phyloP scores from a whole-genome alignment of 2,797 vertebrate genomes.

The Onychomys torridus region DNA sequence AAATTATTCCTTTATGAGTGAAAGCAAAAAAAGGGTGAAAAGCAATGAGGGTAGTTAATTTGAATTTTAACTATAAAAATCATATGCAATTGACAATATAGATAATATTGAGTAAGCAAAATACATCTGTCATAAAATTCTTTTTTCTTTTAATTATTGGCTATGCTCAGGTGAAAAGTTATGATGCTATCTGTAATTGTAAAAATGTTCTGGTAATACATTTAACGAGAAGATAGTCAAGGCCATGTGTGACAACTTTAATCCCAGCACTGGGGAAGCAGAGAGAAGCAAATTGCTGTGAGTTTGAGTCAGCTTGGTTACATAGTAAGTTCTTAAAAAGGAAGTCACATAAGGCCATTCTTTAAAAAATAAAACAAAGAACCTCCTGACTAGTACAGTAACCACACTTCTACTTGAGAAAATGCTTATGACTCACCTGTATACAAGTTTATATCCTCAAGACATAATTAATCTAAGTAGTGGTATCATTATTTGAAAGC shows the following conservation, averaged over 20 bases:
- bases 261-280: background rate
- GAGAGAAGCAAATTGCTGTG: background rate
- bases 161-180: background rate
- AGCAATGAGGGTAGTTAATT: slow-evolving; percentile 7
- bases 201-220: background rate
- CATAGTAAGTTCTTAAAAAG: background rate
- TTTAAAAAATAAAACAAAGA: background rate
- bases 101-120: background rate
- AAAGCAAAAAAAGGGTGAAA: background rate
- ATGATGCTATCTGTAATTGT: slow-evolving; percentile 17
- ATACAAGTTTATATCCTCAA: background rate
- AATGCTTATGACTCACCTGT: background rate
- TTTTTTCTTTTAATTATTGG: slow-evolving; percentile 33
- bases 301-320: background rate
- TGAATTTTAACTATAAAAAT: slow-evolving; percentile 51
- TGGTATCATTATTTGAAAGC: background rate
- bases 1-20: background rate
- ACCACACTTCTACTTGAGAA: background rate
- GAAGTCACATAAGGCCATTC: background rate
- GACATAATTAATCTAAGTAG: slow-evolving; percentile 21
- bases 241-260: background rate
- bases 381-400: background rate
- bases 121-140: background rate
- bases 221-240: background rate
- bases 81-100: background rate